Evolutionary conservation across 1,140 invertebrate genomes (phyloP), one percentile per base, ranked within the genome.

Genomic region (Camponotus pennsylvanicus): DNA sequence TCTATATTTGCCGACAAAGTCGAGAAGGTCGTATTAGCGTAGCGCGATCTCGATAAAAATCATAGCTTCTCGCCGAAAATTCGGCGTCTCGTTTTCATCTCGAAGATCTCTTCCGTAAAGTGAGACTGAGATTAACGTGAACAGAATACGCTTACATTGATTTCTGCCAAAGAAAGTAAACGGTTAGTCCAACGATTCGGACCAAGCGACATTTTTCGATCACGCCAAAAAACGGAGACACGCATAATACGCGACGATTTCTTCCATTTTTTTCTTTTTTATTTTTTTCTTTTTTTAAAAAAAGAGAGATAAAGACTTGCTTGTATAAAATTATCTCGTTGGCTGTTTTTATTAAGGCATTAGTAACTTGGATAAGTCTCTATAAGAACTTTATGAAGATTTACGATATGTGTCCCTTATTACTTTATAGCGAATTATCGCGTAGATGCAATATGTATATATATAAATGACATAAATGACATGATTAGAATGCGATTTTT

Each of bases 111-210:
- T 83, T 37, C 71, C 27, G 32, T 64, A 61, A 83, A 52, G 32
- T 66, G 42, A 78, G 59, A 64, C 52, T 78, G 82, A 84, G 63
- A 86, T 70, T 83, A 85, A 84, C 61, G 84, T 85, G 64, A 84
- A 90, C 66, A 83, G 86, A 90, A 37, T 90, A 90, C 89, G 89
- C 86, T 90, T 90, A 90, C 52, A 78, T 75, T 90, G 37, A 88
- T 87, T 82, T 91, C 59, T 91, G 80, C 76, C 78, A 86, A 76
- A 75, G 57, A 64, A n/a, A 64, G 21, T 79, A 42, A 71, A 71
- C 21, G 21, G 7, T 71, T 61, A 71, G 55, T 34, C 37, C 27
- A 27, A 27, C 27, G 27, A 27, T 71, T 71, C 9, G 27, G 37
- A 45, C 32, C 67, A 40, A 59, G 13, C 27, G 40, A 80, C 15